Conservation (phyloP, 2,113 vertebrate genomes). For the Lipophrys pholis region DNA sequence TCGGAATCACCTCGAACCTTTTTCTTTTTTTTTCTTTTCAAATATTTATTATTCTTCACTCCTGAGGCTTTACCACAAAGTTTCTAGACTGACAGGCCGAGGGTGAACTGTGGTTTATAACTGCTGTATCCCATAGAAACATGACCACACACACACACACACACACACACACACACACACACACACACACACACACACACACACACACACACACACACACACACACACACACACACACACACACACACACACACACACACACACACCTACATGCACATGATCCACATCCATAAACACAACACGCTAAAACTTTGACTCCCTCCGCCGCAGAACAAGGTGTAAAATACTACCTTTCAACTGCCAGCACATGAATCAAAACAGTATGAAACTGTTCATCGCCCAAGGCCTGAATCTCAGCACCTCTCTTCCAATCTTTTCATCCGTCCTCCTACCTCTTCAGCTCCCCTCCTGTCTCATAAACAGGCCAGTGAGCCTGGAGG, state of each 20-base stretch:
- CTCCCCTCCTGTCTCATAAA: slow-evolving; percentile 51
- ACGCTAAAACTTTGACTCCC: slow-evolving; percentile 18
- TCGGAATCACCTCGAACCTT: too few relatives aligned
- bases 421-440: slow-evolving; percentile 61
- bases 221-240: not conserved
- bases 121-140: too few relatives aligned
- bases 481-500: slow-evolving; percentile 69
- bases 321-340: slow-evolving; percentile 56
- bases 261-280: slow-evolving; percentile 10
- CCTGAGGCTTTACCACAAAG: too few relatives aligned
- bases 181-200: not conserved
- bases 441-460: slow-evolving; percentile 22
- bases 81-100: too few relatives aligned
- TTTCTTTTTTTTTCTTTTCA: too few relatives aligned
- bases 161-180: slow-evolving; percentile 1
- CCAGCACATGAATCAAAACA: slow-evolving; percentile 63
- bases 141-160: not conserved
- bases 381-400: slow-evolving; percentile 56
- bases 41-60: too few relatives aligned
- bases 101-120: too few relatives aligned
- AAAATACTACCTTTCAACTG: slow-evolving; percentile 49
- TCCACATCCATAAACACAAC: slow-evolving; percentile 23
- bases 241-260: too few relatives aligned
- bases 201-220: slow-evolving; percentile 2
- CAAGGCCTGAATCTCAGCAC: slow-evolving; percentile 52